Percentiles rank a stretch among this genome's conserved stretches.
phyloP scores from a whole-genome alignment of 2,888 invertebrate species.

The Aphrophora alni region DNA sequence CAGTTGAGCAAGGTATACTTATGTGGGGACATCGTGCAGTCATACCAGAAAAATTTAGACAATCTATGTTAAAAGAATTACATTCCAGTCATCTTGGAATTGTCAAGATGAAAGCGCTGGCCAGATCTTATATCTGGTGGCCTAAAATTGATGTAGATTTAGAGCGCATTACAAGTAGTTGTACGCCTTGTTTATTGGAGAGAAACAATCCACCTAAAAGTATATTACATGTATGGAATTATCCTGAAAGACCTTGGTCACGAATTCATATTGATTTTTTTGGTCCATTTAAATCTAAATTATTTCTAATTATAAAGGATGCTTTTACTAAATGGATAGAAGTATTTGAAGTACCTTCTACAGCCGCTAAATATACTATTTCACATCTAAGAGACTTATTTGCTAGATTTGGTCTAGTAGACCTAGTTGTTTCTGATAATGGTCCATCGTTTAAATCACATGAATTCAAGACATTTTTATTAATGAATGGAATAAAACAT shows the following conservation, averaged over 20 bases:
- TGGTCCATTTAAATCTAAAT: not conserved
- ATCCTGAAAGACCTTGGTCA: not conserved
- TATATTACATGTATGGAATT: conserved; percentile 7
- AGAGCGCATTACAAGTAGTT: not conserved
- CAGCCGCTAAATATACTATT: not conserved
- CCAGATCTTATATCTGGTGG: conserved; percentile 28
- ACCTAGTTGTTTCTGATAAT: conserved; percentile 3
- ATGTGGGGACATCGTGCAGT: conserved; percentile 26
- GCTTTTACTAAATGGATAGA: conserved; percentile 24
- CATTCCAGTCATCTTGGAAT: conserved; percentile 22
- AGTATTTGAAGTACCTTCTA: not conserved
- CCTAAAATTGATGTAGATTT: conserved; percentile 24
- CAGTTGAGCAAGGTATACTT: conserved; percentile 3
- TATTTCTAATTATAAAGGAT: conserved; percentile 21
- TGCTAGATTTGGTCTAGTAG: conserved; percentile 3
- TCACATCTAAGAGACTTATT: not conserved
- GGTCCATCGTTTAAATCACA: conserved; percentile 20
- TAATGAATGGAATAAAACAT: conserved; percentile 11
- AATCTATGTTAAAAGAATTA: not conserved
- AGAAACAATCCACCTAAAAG: not conserved
- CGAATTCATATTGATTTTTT: conserved; percentile 21
- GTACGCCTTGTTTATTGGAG: not conserved
- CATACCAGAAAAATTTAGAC: not conserved
- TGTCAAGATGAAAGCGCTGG: conserved; percentile 17
- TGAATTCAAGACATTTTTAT: conserved; percentile 22